Conservation (phyloP, 2,113 vertebrate species). For the Ailurus styani region DNA sequence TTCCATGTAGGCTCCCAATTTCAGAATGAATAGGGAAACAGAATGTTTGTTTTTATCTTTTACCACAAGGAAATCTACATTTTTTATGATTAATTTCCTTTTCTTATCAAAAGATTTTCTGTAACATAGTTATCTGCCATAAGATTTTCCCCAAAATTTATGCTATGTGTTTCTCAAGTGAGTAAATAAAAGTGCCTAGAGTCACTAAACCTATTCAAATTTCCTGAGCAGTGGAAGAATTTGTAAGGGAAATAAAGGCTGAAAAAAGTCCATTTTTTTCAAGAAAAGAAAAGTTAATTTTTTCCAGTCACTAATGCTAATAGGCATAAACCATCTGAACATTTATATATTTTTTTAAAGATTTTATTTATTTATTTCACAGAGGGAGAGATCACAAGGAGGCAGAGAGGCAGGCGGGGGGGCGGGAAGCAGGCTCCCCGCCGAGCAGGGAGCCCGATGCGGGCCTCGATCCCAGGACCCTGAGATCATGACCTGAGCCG, state of each 20-base stretch:
- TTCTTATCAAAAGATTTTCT: neutral
- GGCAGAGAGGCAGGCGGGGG: no score
- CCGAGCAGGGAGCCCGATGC: no score
- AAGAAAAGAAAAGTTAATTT: no score
- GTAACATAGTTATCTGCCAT: neutral
- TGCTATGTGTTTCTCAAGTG: neutral
- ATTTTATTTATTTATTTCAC: no score
- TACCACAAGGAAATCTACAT: neutral
- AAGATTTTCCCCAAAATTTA: neutral
- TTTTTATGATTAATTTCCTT: neutral
- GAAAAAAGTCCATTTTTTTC: neutral
- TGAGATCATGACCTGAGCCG: no score
- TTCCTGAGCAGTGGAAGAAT: neutral
- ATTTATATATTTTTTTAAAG: neutral
- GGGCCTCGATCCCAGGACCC: no score
- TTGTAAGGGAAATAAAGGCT: neutral
- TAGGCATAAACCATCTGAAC: neutral
- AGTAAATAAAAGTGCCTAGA: neutral
- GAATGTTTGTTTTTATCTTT: neutral
- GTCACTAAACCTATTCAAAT: neutral
- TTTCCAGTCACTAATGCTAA: neutral
- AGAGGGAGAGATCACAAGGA: no score
- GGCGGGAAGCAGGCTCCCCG: no score
- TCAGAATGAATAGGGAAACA: neutral
- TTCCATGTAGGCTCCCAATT: neutral